Base-by-base conservation (phyloP, 2,113 vertebrate species). In the Coptodon rendalli region DNA sequence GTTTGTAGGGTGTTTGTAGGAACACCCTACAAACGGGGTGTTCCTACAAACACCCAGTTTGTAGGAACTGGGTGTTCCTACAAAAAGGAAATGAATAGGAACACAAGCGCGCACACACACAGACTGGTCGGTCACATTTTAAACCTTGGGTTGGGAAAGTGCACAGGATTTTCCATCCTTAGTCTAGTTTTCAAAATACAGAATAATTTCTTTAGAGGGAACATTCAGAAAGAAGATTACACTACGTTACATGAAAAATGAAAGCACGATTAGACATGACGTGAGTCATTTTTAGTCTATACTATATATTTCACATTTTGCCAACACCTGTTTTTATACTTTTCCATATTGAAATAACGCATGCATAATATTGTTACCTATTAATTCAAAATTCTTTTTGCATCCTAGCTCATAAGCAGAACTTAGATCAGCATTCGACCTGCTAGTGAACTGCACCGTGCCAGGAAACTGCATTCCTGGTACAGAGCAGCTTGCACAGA, bases 391-490 rank as follows among this genome's bases (percentile, higher is more conserved):
- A 16, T 86, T 66, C 29, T 61, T 73, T 81, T 87, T 10, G 56
- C 36, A 9, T 59, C 61, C 16, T 80, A 68, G 31, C 17, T 68
- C 16, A 1, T 22, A 27, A 66, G 73, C 45, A 48, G 53, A 81
- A 57, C 50, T 3, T 6, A 63, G 29, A 5, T 17, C 36, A 19
- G 9, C n/a, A 19, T 24, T 52, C 7, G 29, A 11, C 83, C 31
- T 57, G 59, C 61, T 36, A 1, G 50, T 50, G 8, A 80, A 31
- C 24, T 29, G 34, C n/a, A 19, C 48, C 1, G 4, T 81, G 79
- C 89, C 93, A 90, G 66, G 79, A 88, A 83, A 82, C 53, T 19
- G 52, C 81, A 79, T 81, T 92, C 40, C 61, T 59, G 45, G 48
- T 11, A 54, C 56, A 7, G 61, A 38, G 45, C 63, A 86, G 84